phyloP scores from a whole-genome alignment of 2,888 invertebrate species.

The Lithosia quadra region DNA sequence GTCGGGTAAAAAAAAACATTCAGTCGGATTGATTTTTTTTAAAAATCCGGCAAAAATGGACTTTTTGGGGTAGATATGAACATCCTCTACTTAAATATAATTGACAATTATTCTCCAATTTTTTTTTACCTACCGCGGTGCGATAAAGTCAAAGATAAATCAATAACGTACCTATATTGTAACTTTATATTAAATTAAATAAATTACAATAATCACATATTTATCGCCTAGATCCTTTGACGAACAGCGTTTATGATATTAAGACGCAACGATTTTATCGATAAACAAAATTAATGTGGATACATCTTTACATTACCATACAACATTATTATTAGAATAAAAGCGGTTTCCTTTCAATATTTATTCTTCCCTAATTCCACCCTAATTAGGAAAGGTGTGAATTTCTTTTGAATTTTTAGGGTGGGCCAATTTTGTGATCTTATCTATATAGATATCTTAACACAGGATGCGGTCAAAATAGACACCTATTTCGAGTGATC shows the following conservation, averaged over 20 bases:
- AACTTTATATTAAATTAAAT: background rate
- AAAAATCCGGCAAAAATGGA: too few relatives aligned
- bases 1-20: too few relatives aligned
- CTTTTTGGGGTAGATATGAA: too few relatives aligned
- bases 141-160: background rate
- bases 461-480: slow-evolving; percentile 77
- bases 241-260: slow-evolving; percentile 29
- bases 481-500: slow-evolving; percentile 68
- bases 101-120: background rate
- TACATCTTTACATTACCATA: slow-evolving; percentile 70
- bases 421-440: slow-evolving; percentile 72
- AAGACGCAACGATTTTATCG: slow-evolving; percentile 61
- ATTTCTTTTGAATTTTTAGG: slow-evolving; percentile 79
- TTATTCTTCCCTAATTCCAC: slow-evolving; percentile 79
- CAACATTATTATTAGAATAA: slow-evolving; percentile 61
- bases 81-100: too few relatives aligned
- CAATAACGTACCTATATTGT: background rate
- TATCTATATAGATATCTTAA: slow-evolving; percentile 76
- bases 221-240: background rate
- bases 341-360: slow-evolving; percentile 69
- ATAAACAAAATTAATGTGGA: slow-evolving; percentile 70
- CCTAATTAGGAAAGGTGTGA: slow-evolving; percentile 85
- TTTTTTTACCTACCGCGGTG: background rate
- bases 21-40: too few relatives aligned
- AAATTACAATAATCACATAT: background rate